A percentile compares a stretch with the other conserved stretches of the same genome.
Conservation (phyloP, 2,113 vertebrate genomes). For the Rafetus swinhoei region DNA sequence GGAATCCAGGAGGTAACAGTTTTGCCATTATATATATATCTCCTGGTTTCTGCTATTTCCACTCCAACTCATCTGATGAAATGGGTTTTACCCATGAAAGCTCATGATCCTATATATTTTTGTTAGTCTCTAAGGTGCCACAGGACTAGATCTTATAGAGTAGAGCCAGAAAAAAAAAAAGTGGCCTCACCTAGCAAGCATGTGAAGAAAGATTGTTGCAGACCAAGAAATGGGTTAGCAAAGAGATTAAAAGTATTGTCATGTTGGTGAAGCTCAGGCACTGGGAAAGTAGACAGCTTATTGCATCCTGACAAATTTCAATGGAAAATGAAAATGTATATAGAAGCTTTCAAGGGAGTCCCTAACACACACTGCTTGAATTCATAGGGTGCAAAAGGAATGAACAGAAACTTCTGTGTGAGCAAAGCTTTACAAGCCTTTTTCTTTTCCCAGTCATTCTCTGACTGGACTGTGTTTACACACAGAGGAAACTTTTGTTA, state of each 20-base stretch:
- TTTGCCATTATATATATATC: no score
- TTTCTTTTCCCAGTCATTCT: background rate
- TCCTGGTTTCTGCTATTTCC: no score
- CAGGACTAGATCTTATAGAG: background rate
- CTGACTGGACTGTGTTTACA: background rate
- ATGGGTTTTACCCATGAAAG: no score
- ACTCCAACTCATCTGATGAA: no score
- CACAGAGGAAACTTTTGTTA: no score
- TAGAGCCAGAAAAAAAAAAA: background rate
- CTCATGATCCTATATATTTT: background rate
- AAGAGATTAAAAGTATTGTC: background rate
- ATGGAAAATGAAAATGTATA: rapidly evolving
- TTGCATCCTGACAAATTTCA: background rate
- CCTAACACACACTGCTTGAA: background rate
- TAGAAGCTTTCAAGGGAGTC: background rate
- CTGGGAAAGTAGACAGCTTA: background rate
- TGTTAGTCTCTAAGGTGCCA: background rate
- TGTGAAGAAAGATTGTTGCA: background rate
- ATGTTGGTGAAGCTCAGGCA: background rate
- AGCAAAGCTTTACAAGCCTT: background rate
- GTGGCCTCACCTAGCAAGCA: background rate
- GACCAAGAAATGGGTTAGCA: background rate
- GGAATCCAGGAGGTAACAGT: no score
- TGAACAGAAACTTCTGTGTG: background rate
- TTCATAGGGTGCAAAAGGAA: background rate